phyloP scores from a whole-genome alignment of 2,113 vertebrate species.

The Bufo gargarizans region DNA sequence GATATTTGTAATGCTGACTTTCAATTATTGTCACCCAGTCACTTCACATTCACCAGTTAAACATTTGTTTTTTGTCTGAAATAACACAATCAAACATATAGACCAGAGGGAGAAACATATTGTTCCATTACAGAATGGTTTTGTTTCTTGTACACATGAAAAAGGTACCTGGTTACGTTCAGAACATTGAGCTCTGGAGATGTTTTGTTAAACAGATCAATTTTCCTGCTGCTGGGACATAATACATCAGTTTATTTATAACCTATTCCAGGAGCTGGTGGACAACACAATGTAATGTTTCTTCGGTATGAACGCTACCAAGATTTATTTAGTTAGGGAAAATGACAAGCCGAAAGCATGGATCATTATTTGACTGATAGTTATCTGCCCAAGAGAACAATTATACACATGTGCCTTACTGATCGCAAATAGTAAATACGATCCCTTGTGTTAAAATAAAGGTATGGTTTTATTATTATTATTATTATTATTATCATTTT shows the following conservation, averaged over 20 bases:
- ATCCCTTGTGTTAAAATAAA: not conserved
- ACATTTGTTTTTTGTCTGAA: conserved; percentile 53
- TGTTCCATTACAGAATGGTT: conserved; percentile 33
- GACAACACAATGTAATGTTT: conserved; percentile 38
- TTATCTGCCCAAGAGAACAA: not conserved
- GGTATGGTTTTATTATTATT: not conserved
- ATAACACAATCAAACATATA: conserved; percentile 53
- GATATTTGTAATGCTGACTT: conserved; percentile 49
- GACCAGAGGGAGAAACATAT: conserved; percentile 44
- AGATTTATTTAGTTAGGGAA: conserved; percentile 8
- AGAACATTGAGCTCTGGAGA: conserved; percentile 46
- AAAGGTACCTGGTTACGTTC: conserved; percentile 27
- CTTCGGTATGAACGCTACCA: not conserved
- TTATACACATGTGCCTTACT: not conserved
- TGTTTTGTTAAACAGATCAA: conserved; percentile 47
- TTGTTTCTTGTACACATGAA: conserved; percentile 29
- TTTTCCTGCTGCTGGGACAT: conserved; percentile 40
- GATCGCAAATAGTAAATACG: not conserved
- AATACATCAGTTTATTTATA: conserved; percentile 50
- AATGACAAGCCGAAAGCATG: not conserved
- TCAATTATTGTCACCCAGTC: conserved; percentile 51
- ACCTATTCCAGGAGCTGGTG: conserved; percentile 35
- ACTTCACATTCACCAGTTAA: conserved; percentile 46
- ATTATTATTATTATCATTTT: too few species aligned
- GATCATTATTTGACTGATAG: not conserved